These are phyloP conservation scores for Jaculus jaculus DNA, from an alignment of 2,113 vertebrate species.

Conservation along the genomic window DNA sequence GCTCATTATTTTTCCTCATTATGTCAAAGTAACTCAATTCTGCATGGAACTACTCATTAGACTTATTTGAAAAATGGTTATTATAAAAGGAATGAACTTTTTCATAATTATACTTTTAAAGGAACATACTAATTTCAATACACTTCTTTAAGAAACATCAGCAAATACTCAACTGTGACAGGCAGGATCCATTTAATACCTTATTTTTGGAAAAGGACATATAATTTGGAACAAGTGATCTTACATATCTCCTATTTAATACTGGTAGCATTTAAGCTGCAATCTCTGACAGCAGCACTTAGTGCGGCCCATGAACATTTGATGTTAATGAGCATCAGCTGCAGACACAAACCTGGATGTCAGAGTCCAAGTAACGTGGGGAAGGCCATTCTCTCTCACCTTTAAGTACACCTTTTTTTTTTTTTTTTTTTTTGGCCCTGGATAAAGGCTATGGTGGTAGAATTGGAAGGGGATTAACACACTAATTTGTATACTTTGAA, in stretches of 20 bases:
- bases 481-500: neutral
- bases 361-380: neutral
- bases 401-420: neutral
- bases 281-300: constrained; percentile 25
- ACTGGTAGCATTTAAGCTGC: constrained; percentile 33
- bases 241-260: constrained; percentile 3
- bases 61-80: constrained; percentile 28
- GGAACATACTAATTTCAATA: constrained; percentile 43
- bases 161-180: neutral
- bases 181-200: neutral
- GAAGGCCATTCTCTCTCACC: neutral
- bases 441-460: rapidly evolving
- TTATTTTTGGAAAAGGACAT: constrained; percentile 38
- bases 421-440: neutral
- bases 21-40: constrained; percentile 24
- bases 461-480: rapidly evolving
- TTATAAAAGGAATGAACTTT: neutral
- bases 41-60: constrained; percentile 27
- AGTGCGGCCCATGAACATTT: neutral
- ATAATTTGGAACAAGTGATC: constrained; percentile 53
- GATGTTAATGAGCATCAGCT: neutral
- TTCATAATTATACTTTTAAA: constrained; percentile 53
- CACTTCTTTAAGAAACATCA: constrained; percentile 19
- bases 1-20: constrained; percentile 46
- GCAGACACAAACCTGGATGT: neutral